phyloP scores from a whole-genome alignment of 2,888 invertebrate species.

The Pristionchus fissidentatus region DNA sequence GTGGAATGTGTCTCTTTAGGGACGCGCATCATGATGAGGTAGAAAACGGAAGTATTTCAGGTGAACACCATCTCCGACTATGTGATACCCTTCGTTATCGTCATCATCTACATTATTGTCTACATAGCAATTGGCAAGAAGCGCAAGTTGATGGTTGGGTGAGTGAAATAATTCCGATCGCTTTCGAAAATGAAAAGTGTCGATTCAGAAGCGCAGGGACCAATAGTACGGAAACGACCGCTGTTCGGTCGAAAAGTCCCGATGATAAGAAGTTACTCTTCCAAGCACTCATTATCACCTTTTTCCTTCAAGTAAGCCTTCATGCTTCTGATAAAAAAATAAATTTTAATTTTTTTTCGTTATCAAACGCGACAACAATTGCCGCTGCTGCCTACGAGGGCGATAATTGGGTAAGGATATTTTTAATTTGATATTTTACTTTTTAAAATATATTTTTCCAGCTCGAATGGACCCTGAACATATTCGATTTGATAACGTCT shows the following conservation, averaged over 20 bases:
- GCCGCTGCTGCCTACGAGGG: background rate
- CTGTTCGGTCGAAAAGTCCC: background rate
- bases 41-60: background rate
- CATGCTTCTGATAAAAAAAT: background rate
- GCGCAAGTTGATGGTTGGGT: background rate
- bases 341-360: background rate
- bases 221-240: background rate
- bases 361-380: background rate
- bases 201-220: background rate
- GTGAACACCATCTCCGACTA: background rate
- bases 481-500: background rate
- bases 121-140: slow-evolving; percentile 10
- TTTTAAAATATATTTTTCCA: background rate
- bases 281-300: slow-evolving; percentile 1
- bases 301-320: background rate
- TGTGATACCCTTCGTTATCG: background rate
- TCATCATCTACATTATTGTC: background rate
- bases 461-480: background rate
- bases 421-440: background rate
- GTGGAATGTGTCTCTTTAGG: too few species aligned
- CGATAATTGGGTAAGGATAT: background rate
- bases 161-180: too few species aligned
- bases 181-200: background rate
- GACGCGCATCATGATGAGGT: too few species aligned
- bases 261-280: background rate